A percentile compares a stretch with the other conserved stretches of the same genome.
phyloP scores from a whole-genome alignment of 1,140 invertebrate species.

The Bradynema listronoti region DNA sequence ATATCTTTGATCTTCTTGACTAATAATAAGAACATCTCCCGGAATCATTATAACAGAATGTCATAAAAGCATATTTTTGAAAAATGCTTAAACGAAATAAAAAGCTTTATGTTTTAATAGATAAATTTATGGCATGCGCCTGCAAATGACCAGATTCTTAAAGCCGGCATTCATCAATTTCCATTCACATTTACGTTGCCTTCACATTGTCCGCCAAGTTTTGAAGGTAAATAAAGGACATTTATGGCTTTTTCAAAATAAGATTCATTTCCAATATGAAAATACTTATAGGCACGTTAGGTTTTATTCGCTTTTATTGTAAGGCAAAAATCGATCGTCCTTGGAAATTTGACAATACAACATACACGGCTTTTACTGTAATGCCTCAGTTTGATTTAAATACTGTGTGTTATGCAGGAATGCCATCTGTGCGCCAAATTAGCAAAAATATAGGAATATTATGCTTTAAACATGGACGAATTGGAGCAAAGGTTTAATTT shows the following conservation, averaged over 20 bases:
- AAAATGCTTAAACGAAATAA: too few relatives aligned
- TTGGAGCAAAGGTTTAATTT: background rate
- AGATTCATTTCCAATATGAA: too few relatives aligned
- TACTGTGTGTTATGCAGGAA: slow-evolving; percentile 14
- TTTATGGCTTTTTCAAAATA: too few relatives aligned
- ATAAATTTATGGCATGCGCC: too few relatives aligned
- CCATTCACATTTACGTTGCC: slow-evolving; percentile 2
- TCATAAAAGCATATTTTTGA: too few relatives aligned
- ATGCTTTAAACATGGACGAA: slow-evolving; percentile 16
- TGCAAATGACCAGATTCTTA: too few relatives aligned
- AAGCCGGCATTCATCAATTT: background rate
- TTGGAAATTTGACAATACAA: slow-evolving; percentile 23
- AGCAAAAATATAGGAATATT: slow-evolving; percentile 16
- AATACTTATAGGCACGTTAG: slow-evolving; percentile 10
- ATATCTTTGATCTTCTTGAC: too few relatives aligned
- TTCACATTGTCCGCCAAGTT: slow-evolving; percentile 1
- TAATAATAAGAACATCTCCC: too few relatives aligned
- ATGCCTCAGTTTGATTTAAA: slow-evolving; percentile 20
- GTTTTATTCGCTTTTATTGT: slow-evolving; percentile 18
- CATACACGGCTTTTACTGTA: slow-evolving; percentile 10
- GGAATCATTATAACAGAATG: too few relatives aligned
- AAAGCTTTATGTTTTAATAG: too few relatives aligned
- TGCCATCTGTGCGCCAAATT: slow-evolving; percentile 5
- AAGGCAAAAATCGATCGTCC: slow-evolving; percentile 22
- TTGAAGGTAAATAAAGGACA: too few relatives aligned